Base-by-base conservation (phyloP, 2,888 invertebrate species). In the Nipponacmea schrenckii region DNA sequence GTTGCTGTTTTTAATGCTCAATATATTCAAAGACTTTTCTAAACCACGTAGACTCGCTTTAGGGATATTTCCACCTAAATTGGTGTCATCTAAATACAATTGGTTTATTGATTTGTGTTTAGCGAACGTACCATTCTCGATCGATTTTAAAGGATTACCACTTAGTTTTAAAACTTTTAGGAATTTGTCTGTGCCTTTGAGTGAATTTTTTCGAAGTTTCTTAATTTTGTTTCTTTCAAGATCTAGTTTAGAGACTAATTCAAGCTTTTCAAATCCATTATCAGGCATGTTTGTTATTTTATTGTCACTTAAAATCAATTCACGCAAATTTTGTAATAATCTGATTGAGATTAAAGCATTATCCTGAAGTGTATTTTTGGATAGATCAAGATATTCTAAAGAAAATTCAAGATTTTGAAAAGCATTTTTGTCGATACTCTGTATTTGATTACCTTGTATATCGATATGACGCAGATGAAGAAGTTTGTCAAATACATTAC, bases 261-360 rank as follows among this genome's bases (percentile, higher is more conserved):
- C 67, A 15, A 69, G 69, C 20, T 68, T 71, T 62, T 62, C 67
- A 26, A 74, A 69, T 24, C 64, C 5, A 48, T 64, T 68, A 5
- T 26, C 48, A 39, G 67, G n/a, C 14, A 71, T 45, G 48, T 66
- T 56, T 12, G 66, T 44, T n/a, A 74, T 50, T 64, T 68, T 64
- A 64, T 78, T 74, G 44, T 73, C 26, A 46, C 67, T 66, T 27
- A 77, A 27, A n/a, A 71, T 70, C n/a, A 79, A 44, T 63, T 68
- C 66, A 31, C 70, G 67, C 12, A 79, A 66, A 26, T 79, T 76
- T 27, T 68, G 46, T 1, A 71, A 50, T 45, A 31, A 39, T 10
- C 62, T 69, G 26, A 74, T 24, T n/a, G 74, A 69, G 24, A 56
- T 26, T n/a, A 74, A 56, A 46, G 68, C 74, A 26, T 69, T 69